These are phyloP conservation scores for Piprites chloris DNA, from an alignment of 2,113 vertebrate species.

Conservation along the genomic window DNA sequence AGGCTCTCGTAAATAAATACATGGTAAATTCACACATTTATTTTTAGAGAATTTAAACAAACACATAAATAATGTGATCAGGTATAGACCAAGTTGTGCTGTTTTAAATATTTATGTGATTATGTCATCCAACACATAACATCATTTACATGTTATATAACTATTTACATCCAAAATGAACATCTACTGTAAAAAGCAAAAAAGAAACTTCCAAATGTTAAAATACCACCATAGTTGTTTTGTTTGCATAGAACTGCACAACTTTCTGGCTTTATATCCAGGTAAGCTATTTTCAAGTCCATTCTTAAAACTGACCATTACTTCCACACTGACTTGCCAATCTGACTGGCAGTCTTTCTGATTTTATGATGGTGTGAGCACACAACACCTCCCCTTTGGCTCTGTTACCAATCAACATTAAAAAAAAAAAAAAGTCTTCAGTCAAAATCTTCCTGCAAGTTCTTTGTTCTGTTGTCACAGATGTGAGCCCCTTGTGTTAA, in stretches of 20 bases:
- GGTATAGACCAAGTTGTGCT: not conserved
- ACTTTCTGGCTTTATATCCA: not conserved
- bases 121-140: not conserved
- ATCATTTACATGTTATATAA: not conserved
- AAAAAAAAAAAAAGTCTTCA: not conserved
- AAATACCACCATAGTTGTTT: not conserved
- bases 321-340: not conserved
- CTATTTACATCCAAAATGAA: not conserved
- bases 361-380: not conserved
- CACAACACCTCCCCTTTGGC: not conserved
- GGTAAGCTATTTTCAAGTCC: not conserved
- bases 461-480: not conserved
- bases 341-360: not conserved
- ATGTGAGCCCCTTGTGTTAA: not conserved
- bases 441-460: not conserved
- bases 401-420: not conserved
- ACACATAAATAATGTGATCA: not conserved
- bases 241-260: not conserved
- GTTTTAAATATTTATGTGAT: not conserved
- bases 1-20: not conserved
- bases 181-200: not conserved
- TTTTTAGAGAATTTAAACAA: not conserved
- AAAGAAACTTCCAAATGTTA: not conserved
- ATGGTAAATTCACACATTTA: not conserved
- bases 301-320: not conserved